These are phyloP conservation scores for Dermatemys mawii DNA, from an alignment of 2,113 vertebrate species.

Conservation along the genomic window DNA sequence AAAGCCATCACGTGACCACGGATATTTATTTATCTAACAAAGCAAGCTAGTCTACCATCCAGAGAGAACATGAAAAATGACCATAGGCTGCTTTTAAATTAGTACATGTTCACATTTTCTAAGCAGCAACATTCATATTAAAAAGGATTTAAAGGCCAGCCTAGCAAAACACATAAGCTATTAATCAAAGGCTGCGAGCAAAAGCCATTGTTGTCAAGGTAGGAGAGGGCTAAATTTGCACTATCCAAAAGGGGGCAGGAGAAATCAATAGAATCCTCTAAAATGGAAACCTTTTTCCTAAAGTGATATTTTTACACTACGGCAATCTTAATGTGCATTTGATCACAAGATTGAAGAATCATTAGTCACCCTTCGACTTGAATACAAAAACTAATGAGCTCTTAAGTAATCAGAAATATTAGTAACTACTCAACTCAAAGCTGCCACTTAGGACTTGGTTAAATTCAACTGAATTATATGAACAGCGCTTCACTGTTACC, in stretches of 20 bases:
- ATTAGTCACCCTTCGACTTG: neutral
- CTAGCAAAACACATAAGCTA: neutral
- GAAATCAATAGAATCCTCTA: conserved; percentile 8
- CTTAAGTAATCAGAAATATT: neutral
- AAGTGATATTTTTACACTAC: neutral
- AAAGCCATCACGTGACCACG: neutral
- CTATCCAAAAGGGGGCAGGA: neutral
- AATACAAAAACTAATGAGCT: neutral
- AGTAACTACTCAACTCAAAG: neutral
- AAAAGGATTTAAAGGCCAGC: neutral
- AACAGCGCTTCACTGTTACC: neutral
- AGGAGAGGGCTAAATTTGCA: neutral
- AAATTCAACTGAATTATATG: neutral
- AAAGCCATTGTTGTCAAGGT: neutral
- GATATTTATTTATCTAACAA: neutral
- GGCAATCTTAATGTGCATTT: neutral
- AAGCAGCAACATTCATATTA: neutral
- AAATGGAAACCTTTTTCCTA: neutral
- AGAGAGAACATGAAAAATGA: neutral
- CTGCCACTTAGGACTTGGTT: neutral
- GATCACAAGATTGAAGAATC: neutral
- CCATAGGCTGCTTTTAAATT: neutral
- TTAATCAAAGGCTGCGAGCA: neutral
- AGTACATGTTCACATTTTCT: neutral
- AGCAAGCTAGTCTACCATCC: neutral